Evolutionary conservation across 1,140 invertebrate species (phyloP), one percentile per base, ranked within the genome.

Genomic region (Caenorhabditis tropicalis): DNA sequence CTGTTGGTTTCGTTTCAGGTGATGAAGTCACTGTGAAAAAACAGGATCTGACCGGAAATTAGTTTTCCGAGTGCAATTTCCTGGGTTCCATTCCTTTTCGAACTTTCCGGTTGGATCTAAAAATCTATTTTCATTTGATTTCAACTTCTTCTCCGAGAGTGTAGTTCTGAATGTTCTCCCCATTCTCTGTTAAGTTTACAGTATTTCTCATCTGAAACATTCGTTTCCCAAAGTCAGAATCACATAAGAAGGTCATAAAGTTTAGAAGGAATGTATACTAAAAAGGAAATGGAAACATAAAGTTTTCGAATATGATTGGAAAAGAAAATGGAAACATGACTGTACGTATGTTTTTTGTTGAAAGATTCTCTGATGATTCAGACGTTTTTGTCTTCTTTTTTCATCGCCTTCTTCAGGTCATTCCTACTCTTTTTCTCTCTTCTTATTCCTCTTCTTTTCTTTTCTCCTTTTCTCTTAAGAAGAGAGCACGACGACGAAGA

Each of bases 191-290:
- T n/a, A n/a, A n/a, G n/a, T n/a, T n/a, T n/a, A n/a, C n/a, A n/a
- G n/a, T n/a, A n/a, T n/a, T n/a, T n/a, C n/a, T n/a, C n/a, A n/a
- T 43, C 39, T 43, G 39, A 43, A 43, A 43, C 39, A 6, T 12
- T 6, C 12, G 5, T 43, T 12, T 43, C 12, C 12, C 12, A 5
- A 43, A 6, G 12, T 12, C 5, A 43, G 12, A 43, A 43, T 5
- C 39, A 6, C 21, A 27, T 27, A 15, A 56, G 24, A 56, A 10
- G 53, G 21, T 56, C 53, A 56, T 56, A 9, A 56, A 56, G 51
- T 27, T 56, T 24, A 9, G 21, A n/a, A 43, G 33, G n/a, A 74
- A 74, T 74, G 65, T 74, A 43, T 74, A 74, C 65, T 74, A 74
- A 74, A 74, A 74, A 46, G n/a, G 65, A 4, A 39, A 43, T 21